Percentiles rank a stretch among this genome's conserved stretches.
These are phyloP conservation scores for Varanus salvator DNA, from an alignment of 2,113 vertebrate genomes.

Conservation along the genomic window DNA sequence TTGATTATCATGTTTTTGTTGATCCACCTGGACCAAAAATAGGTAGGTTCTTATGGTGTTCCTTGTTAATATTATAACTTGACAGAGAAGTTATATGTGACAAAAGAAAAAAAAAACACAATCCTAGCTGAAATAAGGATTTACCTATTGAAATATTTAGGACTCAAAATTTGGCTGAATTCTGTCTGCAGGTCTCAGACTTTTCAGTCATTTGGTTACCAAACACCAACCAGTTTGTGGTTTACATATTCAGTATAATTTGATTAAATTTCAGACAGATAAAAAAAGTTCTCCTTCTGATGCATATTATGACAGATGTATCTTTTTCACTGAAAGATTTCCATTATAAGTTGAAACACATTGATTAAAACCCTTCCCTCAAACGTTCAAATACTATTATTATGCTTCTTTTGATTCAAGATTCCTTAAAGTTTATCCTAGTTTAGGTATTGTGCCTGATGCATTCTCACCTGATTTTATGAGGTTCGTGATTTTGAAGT, in stretches of 20 bases:
- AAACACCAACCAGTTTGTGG: slow-evolving; percentile 8
- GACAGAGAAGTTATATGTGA: not conserved
- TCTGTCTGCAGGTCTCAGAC: not conserved
- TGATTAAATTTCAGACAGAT: not conserved
- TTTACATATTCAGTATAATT: slow-evolving; percentile 39
- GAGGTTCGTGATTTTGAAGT: not conserved
- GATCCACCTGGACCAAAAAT: slow-evolving; percentile 89
- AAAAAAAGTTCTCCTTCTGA: not conserved
- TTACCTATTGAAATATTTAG: not conserved
- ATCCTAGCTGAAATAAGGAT: not conserved
- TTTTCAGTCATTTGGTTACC: not conserved
- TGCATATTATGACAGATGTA: not conserved
- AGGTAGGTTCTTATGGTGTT: slow-evolving; percentile 73
- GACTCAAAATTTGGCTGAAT: not conserved
- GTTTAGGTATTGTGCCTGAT: not conserved
- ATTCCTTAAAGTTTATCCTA: rapidly evolving
- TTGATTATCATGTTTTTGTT: slow-evolving; percentile 84
- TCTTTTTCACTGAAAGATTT: slow-evolving; percentile 13
- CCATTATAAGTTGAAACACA: slow-evolving; percentile 31
- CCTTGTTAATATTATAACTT: not conserved
- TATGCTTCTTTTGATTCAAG: not conserved
- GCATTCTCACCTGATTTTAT: not conserved
- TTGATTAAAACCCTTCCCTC: slow-evolving; percentile 18
- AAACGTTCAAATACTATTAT: not conserved
- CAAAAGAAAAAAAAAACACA: not conserved